Evolutionary conservation across 1,140 invertebrate genomes (phyloP).

Genomic region (Goniozus legneri): DNA sequence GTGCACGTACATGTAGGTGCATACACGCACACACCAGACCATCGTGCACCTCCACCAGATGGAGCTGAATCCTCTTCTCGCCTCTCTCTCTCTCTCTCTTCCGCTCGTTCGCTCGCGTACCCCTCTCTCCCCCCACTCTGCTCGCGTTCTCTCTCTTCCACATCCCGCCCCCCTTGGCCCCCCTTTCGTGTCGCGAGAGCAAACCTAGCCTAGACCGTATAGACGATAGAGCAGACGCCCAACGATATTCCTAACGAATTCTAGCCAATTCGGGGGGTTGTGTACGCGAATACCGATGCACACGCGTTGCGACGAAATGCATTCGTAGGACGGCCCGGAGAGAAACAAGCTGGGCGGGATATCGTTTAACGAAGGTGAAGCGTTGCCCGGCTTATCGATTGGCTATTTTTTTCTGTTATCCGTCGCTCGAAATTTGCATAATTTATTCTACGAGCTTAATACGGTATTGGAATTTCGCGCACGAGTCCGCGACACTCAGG

Average conservation of each 20-base stretch:
- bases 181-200: conserved; percentile 5
- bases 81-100: conserved; percentile 11
- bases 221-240: conserved; percentile 7
- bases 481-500: no score
- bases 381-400: no score
- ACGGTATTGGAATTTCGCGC: no score
- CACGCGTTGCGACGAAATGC: no score
- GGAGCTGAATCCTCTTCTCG: conserved; percentile 23
- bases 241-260: conserved; percentile 22
- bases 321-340: no score
- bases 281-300: no score
- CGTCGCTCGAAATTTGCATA: no score
- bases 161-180: not conserved
- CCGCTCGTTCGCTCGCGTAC: conserved; percentile 3
- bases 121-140: not conserved
- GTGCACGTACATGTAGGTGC: not conserved
- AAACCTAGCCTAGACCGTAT: conserved; percentile 33
- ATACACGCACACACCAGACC: conserved; percentile 16
- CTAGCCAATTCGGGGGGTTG: conserved; percentile 4
- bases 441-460: no score
- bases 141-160: not conserved
- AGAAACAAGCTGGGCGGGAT: no score
- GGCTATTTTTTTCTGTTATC: no score
- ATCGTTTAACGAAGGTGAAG: no score
- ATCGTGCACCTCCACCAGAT: conserved; percentile 34